Evolutionary conservation across 2,113 vertebrate genomes (phyloP), one percentile per base, ranked within the genome.

Genomic region (Podiceps cristatus): DNA sequence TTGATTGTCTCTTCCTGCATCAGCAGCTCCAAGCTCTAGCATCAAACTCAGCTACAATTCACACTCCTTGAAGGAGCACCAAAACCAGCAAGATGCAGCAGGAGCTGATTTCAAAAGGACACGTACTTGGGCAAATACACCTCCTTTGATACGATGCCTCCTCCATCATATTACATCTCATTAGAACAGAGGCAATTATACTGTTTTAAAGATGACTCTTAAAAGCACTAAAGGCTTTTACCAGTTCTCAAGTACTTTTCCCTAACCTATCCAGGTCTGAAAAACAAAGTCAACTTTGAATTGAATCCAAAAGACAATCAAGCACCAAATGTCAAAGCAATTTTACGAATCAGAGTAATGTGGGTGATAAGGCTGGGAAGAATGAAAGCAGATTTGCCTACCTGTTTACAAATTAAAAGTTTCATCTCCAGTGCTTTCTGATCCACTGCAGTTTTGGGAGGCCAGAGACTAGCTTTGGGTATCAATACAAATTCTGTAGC

Each of bases 241-340:
- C 60, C 56, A 35, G 24, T 35, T 94, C 78, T 96, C 78, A 91
- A 93, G 75, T 27, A 72, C 35, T 73, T 50, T n/a, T 60, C 60
- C 68, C 49, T n/a, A 68, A 72, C 49, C 82, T 49, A 91, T 44
- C 60, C 23, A 73, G 31, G 64, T 63, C 82, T 93, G 72, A 88
- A 83, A 96, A 96, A 89, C 37, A 67, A 92, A 74, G 60, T 13
- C 76, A 81, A 20, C 77, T 95, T 95, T 91, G 86, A 95, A 90
- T 2, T 66, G 11, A 79, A 78, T 94, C 82, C 95, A 96, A 93
- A 95, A 88, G 40, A 80, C 67, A 96, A 97, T 95, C 94, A 96
- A 87, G 50, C 19, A 75, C 31, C 77, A 94, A 94, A 95, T 86
- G 68, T 95, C 94, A 95, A 79, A 94, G 86, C 80, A 93, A 93